A percentile compares a stretch with the other conserved stretches of the same genome.
phyloP scores from a whole-genome alignment of 2,797 vertebrate genomes.

The Triplophysa bombifrons region DNA sequence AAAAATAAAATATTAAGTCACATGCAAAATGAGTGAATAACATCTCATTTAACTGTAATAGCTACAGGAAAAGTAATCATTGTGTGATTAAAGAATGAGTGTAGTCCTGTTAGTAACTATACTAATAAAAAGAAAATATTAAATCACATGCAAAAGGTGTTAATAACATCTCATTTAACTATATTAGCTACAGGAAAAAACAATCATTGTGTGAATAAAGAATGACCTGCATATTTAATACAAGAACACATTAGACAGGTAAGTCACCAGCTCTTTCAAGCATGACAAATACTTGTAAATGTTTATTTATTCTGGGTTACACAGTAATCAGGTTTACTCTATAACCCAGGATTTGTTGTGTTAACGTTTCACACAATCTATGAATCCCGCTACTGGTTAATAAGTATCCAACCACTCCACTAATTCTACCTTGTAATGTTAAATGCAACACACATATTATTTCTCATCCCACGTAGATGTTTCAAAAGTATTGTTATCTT shows the following conservation, averaged over 20 bases:
- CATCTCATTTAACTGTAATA: no score
- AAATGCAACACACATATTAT: conserved; percentile 5
- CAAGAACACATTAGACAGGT: background rate
- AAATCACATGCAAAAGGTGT: background rate
- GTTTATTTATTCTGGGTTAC: conserved; percentile 35
- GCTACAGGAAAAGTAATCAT: no score
- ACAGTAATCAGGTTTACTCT: conserved; percentile 29
- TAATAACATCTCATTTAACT: background rate
- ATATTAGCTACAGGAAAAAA: background rate
- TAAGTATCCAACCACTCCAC: background rate
- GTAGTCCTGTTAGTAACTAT: background rate
- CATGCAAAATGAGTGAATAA: no score
- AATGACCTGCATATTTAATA: background rate
- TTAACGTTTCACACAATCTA: conserved; percentile 5
- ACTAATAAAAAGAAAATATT: background rate
- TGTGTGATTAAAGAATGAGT: no score
- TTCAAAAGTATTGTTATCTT: background rate
- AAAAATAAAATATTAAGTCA: no score
- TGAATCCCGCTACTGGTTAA: conserved; percentile 17
- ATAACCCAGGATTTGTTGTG: conserved; percentile 9
- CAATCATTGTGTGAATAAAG: background rate
- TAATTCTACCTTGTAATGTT: background rate
- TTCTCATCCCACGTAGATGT: background rate
- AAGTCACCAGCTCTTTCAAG: conserved; percentile 1
- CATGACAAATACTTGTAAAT: conserved; percentile 20